Evolutionary conservation across 2,888 invertebrate genomes (phyloP).

Genomic region (Philopedon plagiatum): DNA sequence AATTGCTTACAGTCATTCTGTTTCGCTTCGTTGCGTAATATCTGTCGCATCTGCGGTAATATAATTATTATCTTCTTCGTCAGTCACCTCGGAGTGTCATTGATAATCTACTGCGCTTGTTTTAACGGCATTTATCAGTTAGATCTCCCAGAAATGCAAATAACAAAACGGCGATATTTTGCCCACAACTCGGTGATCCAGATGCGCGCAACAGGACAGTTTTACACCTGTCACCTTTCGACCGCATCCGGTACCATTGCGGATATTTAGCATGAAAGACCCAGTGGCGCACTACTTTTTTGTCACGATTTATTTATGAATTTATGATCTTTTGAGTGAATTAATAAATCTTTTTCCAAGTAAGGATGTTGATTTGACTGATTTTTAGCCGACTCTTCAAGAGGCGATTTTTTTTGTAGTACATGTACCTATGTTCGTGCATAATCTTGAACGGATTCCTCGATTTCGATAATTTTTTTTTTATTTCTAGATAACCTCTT

Average conservation of each 20-base stretch:
- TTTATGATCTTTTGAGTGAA: too few species aligned
- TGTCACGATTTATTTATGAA: too few species aligned
- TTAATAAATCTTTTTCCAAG: too few species aligned
- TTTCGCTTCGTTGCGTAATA: conserved; percentile 9
- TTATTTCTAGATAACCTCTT: too few species aligned
- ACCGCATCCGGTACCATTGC: conserved; percentile 66
- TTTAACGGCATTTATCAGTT: conserved; percentile 31
- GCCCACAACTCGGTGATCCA: conserved; percentile 31
- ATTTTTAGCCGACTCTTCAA: too few species aligned
- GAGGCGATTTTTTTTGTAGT: too few species aligned
- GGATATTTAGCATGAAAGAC: conserved; percentile 35
- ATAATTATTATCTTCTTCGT: neutral
- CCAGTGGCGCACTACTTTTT: conserved; percentile 9
- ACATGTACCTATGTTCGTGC: too few species aligned
- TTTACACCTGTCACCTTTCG: conserved; percentile 65
- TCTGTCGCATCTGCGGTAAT: conserved; percentile 3
- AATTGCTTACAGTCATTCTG: neutral
- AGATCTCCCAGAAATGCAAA: conserved; percentile 25
- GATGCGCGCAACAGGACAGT: conserved; percentile 56
- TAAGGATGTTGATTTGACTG: too few species aligned
- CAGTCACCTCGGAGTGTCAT: conserved; percentile 18
- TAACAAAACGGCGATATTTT: conserved; percentile 27
- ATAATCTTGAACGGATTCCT: too few species aligned
- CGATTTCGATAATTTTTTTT: too few species aligned
- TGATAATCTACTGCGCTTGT: conserved; percentile 14